Conservation (phyloP, 37 sponge, comb jelly and placozoan genomes). For the Crambe crambe region DNA sequence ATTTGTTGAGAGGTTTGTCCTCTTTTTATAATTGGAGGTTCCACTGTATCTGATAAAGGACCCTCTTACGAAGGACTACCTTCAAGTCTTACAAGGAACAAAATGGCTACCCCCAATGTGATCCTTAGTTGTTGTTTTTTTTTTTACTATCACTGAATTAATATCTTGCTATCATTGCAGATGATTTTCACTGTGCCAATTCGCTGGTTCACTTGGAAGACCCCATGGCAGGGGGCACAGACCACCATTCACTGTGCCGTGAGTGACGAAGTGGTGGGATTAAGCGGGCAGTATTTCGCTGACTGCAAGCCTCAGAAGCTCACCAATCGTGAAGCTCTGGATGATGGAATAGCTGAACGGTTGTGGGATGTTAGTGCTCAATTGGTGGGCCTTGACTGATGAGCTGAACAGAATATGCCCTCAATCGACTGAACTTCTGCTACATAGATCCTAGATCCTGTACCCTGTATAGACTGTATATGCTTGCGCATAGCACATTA, state of each 20-base stretch:
- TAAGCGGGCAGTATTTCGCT: slow-evolving; percentile 69
- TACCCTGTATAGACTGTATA: too few relatives aligned
- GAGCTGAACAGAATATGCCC: neutral
- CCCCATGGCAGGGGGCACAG: slow-evolving; percentile 74
- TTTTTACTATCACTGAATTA: neutral
- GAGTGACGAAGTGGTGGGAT: slow-evolving; percentile 61
- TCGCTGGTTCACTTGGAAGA: slow-evolving; percentile 22
- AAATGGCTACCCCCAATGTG: too few relatives aligned
- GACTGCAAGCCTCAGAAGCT: slow-evolving; percentile 57
- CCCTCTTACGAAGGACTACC: too few relatives aligned
- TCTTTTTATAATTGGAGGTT: too few relatives aligned
- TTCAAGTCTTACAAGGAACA: too few relatives aligned
- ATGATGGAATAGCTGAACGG: slow-evolving; percentile 54
- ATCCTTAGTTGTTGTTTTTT: neutral
- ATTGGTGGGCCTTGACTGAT: slow-evolving; percentile 41
- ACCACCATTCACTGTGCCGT: slow-evolving; percentile 80
- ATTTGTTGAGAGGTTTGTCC: too few relatives aligned
- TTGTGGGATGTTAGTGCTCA: slow-evolving; percentile 63
- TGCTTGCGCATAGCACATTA: too few relatives aligned
- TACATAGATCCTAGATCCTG: too few relatives aligned
- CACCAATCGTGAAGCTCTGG: slow-evolving; percentile 7
- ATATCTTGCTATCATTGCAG: too few relatives aligned
- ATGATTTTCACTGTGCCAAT: neutral
- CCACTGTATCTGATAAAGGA: too few relatives aligned
- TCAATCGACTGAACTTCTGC: too few relatives aligned